phyloP scores from a whole-genome alignment of 2,888 invertebrate species.

The Drosophila fulvimacula region DNA sequence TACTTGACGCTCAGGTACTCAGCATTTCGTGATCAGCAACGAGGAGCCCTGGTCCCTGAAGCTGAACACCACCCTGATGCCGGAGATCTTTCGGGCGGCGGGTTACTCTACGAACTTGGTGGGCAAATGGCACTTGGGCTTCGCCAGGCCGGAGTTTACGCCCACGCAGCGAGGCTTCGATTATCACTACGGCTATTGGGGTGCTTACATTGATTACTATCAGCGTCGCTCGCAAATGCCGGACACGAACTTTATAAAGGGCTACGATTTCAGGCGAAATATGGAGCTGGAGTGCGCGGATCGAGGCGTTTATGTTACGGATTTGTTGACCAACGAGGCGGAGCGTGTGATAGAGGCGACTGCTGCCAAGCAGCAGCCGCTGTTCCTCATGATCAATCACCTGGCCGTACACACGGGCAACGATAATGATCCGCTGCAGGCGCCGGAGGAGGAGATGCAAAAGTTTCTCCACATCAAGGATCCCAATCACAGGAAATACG shows the following conservation, averaged over 20 bases:
- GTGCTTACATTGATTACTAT: slow-evolving; percentile 92
- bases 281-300: slow-evolving; percentile 86
- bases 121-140: slow-evolving; percentile 97
- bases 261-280: slow-evolving; percentile 86
- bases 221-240: slow-evolving; percentile 87
- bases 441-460: slow-evolving; percentile 89
- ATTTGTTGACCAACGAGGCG: slow-evolving; percentile 89
- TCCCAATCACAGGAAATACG: slow-evolving; percentile 88
- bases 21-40: slow-evolving; percentile 89
- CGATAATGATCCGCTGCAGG: slow-evolving; percentile 88
- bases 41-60: slow-evolving; percentile 91
- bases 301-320: slow-evolving; percentile 88
- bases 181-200: slow-evolving; percentile 93
- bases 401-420: slow-evolving; percentile 92
- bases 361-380: slow-evolving; percentile 85
- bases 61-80: slow-evolving; percentile 88
- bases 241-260: slow-evolving; percentile 77
- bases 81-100: slow-evolving; percentile 88
- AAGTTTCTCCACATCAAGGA: slow-evolving; percentile 89
- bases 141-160: slow-evolving; percentile 87
- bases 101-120: slow-evolving; percentile 93
- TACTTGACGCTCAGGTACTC: slow-evolving; percentile 87
- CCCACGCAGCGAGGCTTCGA: slow-evolving; percentile 92
- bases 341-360: slow-evolving; percentile 86
- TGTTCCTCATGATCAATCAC: slow-evolving; percentile 93